phyloP scores from a whole-genome alignment of 1,140 invertebrate species.

The Anoplolepis gracilipes region DNA sequence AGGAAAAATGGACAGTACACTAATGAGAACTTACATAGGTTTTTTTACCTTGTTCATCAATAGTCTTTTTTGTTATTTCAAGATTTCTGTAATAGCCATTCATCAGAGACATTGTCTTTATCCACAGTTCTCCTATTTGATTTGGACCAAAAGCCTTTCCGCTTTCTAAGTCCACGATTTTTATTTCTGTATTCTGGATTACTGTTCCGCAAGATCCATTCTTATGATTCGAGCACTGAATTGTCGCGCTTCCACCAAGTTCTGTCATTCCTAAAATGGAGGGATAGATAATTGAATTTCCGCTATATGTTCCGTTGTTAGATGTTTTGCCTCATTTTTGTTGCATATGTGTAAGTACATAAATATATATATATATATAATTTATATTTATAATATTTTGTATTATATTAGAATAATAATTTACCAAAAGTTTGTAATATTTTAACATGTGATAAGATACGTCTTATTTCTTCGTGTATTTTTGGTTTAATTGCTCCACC shows the following conservation, averaged over 20 bases:
- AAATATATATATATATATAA: not conserved
- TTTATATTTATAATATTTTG: too few species aligned
- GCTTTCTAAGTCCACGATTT: slow-evolving; percentile 81
- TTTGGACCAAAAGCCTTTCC: slow-evolving; percentile 80
- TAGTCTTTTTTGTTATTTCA: slow-evolving; percentile 86
- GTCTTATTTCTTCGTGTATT: slow-evolving; percentile 50
- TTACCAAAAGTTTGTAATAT: slow-evolving; percentile 75
- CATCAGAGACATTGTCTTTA: slow-evolving; percentile 81
- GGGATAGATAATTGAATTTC: not conserved
- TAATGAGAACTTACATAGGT: too few species aligned
- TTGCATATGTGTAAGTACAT: not conserved
- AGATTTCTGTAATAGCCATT: slow-evolving; percentile 86
- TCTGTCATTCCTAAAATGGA: slow-evolving; percentile 75
- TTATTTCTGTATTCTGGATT: slow-evolving; percentile 69
- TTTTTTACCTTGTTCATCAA: slow-evolving; percentile 78
- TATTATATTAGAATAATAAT: too few species aligned
- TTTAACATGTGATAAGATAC: slow-evolving; percentile 51
- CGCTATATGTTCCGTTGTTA: too few species aligned
- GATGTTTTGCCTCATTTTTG: too few species aligned
- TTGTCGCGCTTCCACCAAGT: slow-evolving; percentile 46
- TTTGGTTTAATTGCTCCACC: slow-evolving; percentile 76
- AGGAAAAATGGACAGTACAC: too few species aligned
- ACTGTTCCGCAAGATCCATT: slow-evolving; percentile 79
- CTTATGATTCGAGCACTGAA: not conserved
- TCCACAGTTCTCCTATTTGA: slow-evolving; percentile 84